Conservation (phyloP, 1,140 invertebrate species). For the Lutraria rhynchaena region DNA sequence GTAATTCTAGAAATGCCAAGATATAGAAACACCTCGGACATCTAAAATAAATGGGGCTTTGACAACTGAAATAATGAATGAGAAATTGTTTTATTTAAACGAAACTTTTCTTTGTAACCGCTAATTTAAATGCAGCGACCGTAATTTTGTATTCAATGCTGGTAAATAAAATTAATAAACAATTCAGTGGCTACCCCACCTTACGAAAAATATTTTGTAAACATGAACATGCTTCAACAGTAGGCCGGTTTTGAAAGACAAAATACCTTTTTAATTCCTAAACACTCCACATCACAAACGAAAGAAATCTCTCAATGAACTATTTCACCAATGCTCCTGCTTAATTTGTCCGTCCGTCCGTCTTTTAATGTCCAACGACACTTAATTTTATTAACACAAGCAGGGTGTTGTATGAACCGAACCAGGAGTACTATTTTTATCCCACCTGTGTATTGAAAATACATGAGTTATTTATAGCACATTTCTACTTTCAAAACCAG, state of each 20-base stretch:
- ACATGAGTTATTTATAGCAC: slow-evolving; percentile 38
- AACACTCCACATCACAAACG: slow-evolving; percentile 30
- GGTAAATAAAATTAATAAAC: not conserved
- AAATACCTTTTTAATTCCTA: slow-evolving; percentile 33
- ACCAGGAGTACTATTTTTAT: slow-evolving; percentile 52
- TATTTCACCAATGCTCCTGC: not conserved
- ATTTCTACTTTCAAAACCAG: slow-evolving; percentile 60
- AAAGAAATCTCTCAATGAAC: not conserved
- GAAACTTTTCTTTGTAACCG: too few species aligned
- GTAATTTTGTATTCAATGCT: too few species aligned
- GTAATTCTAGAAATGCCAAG: too few species aligned
- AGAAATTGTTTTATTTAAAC: too few species aligned
- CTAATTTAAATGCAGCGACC: too few species aligned
- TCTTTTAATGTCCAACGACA: not conserved
- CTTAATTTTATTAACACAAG: slow-evolving; percentile 3
- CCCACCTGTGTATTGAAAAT: slow-evolving; percentile 56
- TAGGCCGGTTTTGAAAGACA: not conserved
- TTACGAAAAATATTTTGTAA: slow-evolving; percentile 32
- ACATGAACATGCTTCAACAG: slow-evolving; percentile 25
- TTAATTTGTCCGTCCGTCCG: slow-evolving; percentile 25
- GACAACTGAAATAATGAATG: too few species aligned
- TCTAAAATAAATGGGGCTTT: too few species aligned
- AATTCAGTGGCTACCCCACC: slow-evolving; percentile 21
- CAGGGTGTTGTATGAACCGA: slow-evolving; percentile 56
- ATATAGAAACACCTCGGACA: too few species aligned